Evolutionary conservation across 2,888 invertebrate species (phyloP).

Genomic region (Lasioglossum malachurum): DNA sequence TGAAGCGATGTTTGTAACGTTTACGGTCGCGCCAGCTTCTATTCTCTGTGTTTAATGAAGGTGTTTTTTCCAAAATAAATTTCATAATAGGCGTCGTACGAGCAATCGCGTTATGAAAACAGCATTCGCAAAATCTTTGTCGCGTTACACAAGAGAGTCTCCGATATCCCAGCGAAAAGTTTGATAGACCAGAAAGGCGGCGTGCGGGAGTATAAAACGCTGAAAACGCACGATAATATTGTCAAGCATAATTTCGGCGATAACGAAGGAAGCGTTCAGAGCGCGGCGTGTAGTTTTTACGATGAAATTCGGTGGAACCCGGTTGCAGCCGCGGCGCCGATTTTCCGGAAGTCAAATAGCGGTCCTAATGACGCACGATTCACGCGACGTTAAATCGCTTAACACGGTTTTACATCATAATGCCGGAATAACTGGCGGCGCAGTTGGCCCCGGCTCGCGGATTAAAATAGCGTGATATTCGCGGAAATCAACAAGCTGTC

Average conservation of each 20-base stretch:
- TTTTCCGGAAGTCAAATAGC: conserved; percentile 12
- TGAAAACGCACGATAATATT: background rate
- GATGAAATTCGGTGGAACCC: background rate
- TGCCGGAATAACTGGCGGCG: conserved; percentile 25
- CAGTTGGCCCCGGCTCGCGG: conserved; percentile 38
- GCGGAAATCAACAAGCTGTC: conserved; percentile 62
- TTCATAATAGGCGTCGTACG: no score
- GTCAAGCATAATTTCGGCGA: background rate
- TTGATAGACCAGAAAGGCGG: background rate
- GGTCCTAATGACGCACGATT: conserved; percentile 35
- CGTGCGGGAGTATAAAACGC: background rate
- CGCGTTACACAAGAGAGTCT: background rate
- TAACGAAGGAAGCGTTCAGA: background rate
- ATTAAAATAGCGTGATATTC: conserved; percentile 62
- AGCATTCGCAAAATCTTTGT: background rate
- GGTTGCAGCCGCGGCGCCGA: background rate
- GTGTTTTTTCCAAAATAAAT: no score
- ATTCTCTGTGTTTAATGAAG: no score
- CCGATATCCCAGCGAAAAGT: background rate
- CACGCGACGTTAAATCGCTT: conserved; percentile 48
- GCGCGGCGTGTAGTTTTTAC: background rate
- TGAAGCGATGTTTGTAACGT: no score
- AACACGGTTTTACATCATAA: conserved; percentile 51
- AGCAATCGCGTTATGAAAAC: background rate
- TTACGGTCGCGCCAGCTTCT: no score